Conservation (phyloP, 2,797 vertebrate genomes). For the Periophthalmus magnuspinnatus region DNA sequence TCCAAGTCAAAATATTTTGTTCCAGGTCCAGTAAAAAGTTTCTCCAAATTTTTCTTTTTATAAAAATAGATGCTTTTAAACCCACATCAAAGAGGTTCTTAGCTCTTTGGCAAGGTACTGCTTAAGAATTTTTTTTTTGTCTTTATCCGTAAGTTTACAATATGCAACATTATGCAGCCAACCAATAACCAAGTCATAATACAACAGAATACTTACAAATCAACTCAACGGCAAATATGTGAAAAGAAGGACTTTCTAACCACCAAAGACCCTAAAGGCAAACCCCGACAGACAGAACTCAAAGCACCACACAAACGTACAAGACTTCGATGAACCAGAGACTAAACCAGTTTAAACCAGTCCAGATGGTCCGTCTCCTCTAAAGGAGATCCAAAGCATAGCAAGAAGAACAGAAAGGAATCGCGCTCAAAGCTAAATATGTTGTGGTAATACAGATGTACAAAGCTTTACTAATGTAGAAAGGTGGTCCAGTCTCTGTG, state of each 20-base stretch:
- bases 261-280: conserved; percentile 81
- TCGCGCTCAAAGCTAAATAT: conserved; percentile 89
- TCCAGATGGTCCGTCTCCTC: conserved; percentile 85
- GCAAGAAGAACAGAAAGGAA: conserved; percentile 49
- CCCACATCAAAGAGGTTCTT: conserved; percentile 99
- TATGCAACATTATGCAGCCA: conserved; percentile 89
- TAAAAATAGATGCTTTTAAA: conserved; percentile 99
- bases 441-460: conserved; percentile 88
- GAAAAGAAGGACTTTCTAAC: conserved; percentile 80
- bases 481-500: conserved; percentile 79
- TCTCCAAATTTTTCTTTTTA: conserved; percentile 97
- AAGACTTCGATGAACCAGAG: conserved; percentile 82
- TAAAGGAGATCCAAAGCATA: conserved; percentile 89
- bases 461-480: conserved; percentile 93
- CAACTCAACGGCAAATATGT: conserved; percentile 78
- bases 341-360: conserved; percentile 75
- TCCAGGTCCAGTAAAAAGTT: conserved; percentile 99
- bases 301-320: conserved; percentile 81
- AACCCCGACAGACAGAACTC: conserved; percentile 70
- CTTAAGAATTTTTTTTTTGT: conserved; percentile 90
- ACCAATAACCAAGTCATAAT: conserved; percentile 86
- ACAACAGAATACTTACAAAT: conserved; percentile 78
- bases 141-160: conserved; percentile 91
- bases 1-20: conserved; percentile 99
- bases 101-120: conserved; percentile 99